Evolutionary conservation across 2,113 vertebrate genomes (phyloP).

Genomic region (Rhombomys opimus): DNA sequence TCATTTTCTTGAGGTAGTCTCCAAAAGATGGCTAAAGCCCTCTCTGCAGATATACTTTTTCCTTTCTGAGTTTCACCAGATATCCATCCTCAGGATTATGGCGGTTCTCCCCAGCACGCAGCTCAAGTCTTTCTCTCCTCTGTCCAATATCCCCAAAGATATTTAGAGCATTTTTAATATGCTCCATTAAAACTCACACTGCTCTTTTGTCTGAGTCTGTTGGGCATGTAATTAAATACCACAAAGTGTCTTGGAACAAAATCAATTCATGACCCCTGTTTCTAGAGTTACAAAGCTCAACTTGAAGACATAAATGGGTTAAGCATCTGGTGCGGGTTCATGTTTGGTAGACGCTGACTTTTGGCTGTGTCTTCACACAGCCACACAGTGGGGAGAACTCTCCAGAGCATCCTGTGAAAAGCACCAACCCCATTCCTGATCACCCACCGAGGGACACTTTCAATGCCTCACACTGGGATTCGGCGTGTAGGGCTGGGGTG

Average conservation of each 20-base stretch:
- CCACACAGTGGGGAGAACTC: too few relatives aligned
- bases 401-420: neutral
- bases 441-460: neutral
- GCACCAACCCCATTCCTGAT: neutral
- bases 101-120: neutral
- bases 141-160: neutral
- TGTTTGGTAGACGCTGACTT: too few relatives aligned
- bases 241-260: neutral
- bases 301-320: neutral
- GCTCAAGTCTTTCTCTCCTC: too few relatives aligned
- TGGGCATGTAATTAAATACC: neutral
- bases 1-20: too few relatives aligned
- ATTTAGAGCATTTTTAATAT: neutral
- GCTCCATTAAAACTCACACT: neutral
- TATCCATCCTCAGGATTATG: too few relatives aligned
- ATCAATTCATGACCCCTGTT: neutral
- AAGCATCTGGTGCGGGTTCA: accelerated
- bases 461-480: neutral
- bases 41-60: too few relatives aligned
- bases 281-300: neutral
- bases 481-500: too few relatives aligned
- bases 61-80: neutral
- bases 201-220: neutral
- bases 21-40: too few relatives aligned
- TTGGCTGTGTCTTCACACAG: neutral